Evolutionary conservation across 1,140 invertebrate genomes (phyloP), one percentile per base, ranked within the genome.

Genomic region (Sinella curviseta): DNA sequence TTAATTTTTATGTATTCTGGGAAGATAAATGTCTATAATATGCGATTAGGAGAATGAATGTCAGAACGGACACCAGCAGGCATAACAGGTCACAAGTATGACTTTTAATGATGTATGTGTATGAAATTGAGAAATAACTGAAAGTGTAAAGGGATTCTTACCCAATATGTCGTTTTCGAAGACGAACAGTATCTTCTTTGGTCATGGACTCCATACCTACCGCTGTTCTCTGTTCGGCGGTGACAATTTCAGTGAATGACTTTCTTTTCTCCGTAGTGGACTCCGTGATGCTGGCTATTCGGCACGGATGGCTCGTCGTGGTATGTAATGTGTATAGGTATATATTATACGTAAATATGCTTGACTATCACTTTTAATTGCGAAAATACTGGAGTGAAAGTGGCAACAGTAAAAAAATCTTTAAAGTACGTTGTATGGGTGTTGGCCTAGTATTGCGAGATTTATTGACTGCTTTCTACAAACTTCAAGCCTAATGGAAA

Each of bases 141-240:
- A 60, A 48, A 4, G 17, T 48, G 17, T 48, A 48, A 48, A 48
- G 17, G 39, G 4, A 48, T n/a, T 60, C 91, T 92, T 87, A 95
- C 94, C 94, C 93, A 83, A 95, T 91, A 84, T 94, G 90, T 84
- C 93, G 90, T 84, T 94, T 91, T 17, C 94, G 88, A 34, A 95
- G 88, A 81, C 91, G 90, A 26, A 95, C 90, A 8, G 94, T 95
- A 84, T 95, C 92, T 55, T 89, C 87, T 87, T 94, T 94, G 16
- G 92, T 87, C 88, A 95, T 89, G 48, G 91, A 91, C 85, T 95
- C 92, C 83, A 89, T 79, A n/a, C 4, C 31, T 33, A 2, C 14
- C 8, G 65, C 3, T 16, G 12, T 70, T 26, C 16, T 65, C 57
- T 8, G 57, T n/a, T n/a, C n/a, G n/a, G 16, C 24, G 16, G 57